phyloP scores from a whole-genome alignment of 2,888 invertebrate genomes.

The Ectemnius lituratus region DNA sequence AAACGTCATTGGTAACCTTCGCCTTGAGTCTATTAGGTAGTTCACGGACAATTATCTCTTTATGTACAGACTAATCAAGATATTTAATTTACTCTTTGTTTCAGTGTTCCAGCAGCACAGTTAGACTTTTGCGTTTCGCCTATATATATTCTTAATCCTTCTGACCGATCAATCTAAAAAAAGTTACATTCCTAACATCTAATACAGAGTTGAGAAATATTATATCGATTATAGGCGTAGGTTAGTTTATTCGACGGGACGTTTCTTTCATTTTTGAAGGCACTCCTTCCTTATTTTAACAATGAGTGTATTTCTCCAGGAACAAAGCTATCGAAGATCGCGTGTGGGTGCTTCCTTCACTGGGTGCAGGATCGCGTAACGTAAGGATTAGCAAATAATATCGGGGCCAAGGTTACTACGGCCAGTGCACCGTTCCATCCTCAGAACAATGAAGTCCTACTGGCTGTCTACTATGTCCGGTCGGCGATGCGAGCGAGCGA shows the following conservation, averaged over 20 bases:
- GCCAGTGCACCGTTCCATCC: slow-evolving; percentile 51
- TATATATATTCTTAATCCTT: no score
- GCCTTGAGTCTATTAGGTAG: slow-evolving; percentile 2
- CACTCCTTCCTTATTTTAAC: slow-evolving; percentile 26
- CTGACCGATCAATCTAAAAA: no score
- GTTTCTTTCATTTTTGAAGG: no score
- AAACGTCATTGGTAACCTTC: neutral
- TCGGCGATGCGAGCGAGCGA: neutral
- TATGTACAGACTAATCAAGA: neutral
- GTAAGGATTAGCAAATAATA: slow-evolving; percentile 69
- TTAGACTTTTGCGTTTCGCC: no score
- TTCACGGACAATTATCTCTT: slow-evolving; percentile 7
- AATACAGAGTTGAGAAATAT: no score
- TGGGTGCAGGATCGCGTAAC: slow-evolving; percentile 46
- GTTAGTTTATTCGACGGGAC: no score
- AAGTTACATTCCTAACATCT: no score
- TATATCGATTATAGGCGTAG: no score
- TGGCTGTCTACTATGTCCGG: no score
- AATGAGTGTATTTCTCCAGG: slow-evolving; percentile 42
- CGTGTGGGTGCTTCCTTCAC: slow-evolving; percentile 25
- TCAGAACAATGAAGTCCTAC: slow-evolving; percentile 59
- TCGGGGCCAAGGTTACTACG: slow-evolving; percentile 73
- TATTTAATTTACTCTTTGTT: neutral
- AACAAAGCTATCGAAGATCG: slow-evolving; percentile 52
- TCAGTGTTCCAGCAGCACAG: neutral